A percentile compares a stretch with the other conserved stretches of the same genome.
phyloP scores from a whole-genome alignment of 2,888 invertebrate species.

The Coenonympha glycerion region DNA sequence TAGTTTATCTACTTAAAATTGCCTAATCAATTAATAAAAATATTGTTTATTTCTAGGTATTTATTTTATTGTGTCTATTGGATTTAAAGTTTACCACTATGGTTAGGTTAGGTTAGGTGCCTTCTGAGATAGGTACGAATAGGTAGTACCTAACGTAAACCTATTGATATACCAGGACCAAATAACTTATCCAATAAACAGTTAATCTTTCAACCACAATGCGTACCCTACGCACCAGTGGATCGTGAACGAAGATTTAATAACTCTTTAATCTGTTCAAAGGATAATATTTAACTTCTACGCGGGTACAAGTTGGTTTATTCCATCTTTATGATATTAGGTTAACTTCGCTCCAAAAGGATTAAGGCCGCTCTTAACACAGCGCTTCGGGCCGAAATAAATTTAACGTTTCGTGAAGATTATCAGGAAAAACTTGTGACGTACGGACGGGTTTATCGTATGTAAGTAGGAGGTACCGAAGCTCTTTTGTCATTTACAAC shows the following conservation, averaged over 20 bases:
- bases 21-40: no score
- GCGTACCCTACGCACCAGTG: conserved; percentile 1
- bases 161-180: no score
- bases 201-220: not conserved
- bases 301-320: conserved; percentile 65
- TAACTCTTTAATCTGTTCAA: conserved; percentile 64
- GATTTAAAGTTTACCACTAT: no score
- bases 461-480: no score
- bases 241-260: conserved; percentile 50
- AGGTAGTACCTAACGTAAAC: no score
- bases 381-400: conserved; percentile 70
- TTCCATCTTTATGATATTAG: conserved; percentile 73
- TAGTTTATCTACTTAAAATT: no score
- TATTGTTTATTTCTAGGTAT: no score
- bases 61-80: no score
- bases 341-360: conserved; percentile 71
- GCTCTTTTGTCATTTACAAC: conserved; percentile 43
- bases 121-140: no score
- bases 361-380: conserved; percentile 72
- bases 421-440: conserved; percentile 72
- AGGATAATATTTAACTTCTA: conserved; percentile 73
- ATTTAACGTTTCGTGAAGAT: conserved; percentile 69
- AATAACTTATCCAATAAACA: no score
- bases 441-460: conserved; percentile 36
- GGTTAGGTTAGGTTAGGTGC: no score